Conservation (phyloP, 2,888 invertebrate genomes). For the Cheilosia impressa region DNA sequence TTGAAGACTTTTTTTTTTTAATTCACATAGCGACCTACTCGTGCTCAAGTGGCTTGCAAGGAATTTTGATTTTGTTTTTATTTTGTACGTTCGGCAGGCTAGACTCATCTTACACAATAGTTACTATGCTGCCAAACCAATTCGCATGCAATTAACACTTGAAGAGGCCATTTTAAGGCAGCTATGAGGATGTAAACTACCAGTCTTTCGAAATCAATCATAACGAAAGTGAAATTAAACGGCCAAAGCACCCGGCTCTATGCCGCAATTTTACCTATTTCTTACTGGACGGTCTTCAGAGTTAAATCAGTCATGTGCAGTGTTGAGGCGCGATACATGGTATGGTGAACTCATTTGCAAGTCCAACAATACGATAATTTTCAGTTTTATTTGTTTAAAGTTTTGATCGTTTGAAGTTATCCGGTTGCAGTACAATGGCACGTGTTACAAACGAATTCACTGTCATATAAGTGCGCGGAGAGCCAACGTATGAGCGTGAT, state of each 20-base stretch:
- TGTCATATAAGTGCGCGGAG: conserved; percentile 12
- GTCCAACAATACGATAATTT: conserved; percentile 12
- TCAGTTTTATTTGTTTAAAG: background rate
- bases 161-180: background rate
- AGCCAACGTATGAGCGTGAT: background rate
- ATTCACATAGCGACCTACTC: conserved; percentile 35
- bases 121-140: background rate
- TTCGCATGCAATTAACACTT: conserved; percentile 16
- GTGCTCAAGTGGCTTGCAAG: background rate
- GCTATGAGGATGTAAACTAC: background rate
- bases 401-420: background rate
- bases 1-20: background rate
- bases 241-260: conserved; percentile 30
- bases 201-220: conserved; percentile 23
- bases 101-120: background rate
- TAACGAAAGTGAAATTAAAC: conserved; percentile 37
- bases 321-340: background rate
- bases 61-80: conserved; percentile 13
- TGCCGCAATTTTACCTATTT: conserved; percentile 3
- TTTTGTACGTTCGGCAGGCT: conserved; percentile 3
- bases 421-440: conserved; percentile 14
- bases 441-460: conserved; percentile 3
- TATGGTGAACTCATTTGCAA: conserved; percentile 29
- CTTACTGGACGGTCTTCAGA: conserved; percentile 3
- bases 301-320: background rate